Base-by-base conservation (phyloP, 2,888 invertebrate genomes). In the Pristionchus mayeri region DNA sequence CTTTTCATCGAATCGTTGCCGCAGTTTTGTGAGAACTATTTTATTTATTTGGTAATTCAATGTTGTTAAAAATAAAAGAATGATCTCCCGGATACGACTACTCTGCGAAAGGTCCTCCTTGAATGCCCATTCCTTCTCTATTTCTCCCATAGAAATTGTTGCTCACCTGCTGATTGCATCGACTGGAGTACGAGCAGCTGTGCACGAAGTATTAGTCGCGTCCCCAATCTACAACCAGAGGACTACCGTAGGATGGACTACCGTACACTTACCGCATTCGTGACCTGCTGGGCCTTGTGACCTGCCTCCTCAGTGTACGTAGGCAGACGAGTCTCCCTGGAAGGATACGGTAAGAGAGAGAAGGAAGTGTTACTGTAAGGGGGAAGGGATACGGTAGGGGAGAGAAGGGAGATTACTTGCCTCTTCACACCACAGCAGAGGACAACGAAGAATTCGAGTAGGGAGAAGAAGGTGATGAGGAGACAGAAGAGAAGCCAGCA, bases 391-490 rank as follows among this genome's bases (percentile, higher is more conserved):
- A 44, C 44, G 44, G 44, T 44, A 44, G 13, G 37, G 44, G 16
- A 24, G 34, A 57, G 21, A 27, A 18, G 27, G 18, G 89, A 87
- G n/a, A 87, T 85, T n/a, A 90, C 86, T 3, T 87, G 87, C 54
- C 91, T 87, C 27, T 88, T 88, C 60, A 89, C 86, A 34, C 91
- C 90, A 84, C 90, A 90, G 85, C 90, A 88, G 57, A 92, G 91
- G 9, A 92, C 91, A 16, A 91, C 54, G 85, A 92, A 92, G 85
- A 92, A 92, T 85, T 92, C 92, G 50, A 92, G 85, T 24, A 92
- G 87, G 3, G 91, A 92, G 44, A 90, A 81, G 86, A 92, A 92
- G 0, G 92, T 90, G 83, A 92, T 75, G 63, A 91, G 37, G 11
- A 91, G 86, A 84, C 92, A 91, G 85, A 90, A 89, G 57, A 88